A percentile compares a stretch with the other conserved stretches of the same genome.
Conservation (phyloP, 2,888 invertebrate genomes). For the Branchellion lobata region DNA sequence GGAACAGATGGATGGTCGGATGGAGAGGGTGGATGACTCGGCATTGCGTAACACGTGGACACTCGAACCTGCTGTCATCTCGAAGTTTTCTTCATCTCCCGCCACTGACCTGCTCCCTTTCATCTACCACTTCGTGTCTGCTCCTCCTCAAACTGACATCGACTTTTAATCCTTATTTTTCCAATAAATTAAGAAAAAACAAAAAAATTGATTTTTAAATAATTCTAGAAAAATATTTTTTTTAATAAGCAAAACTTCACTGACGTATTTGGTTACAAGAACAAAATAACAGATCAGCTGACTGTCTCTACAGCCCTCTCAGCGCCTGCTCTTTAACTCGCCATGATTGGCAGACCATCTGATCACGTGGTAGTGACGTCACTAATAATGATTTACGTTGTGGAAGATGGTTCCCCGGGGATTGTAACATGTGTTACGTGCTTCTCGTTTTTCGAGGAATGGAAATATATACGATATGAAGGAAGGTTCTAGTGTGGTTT, state of each 20-base stretch:
- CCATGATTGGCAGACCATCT: conserved; percentile 16
- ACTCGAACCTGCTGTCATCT: neutral
- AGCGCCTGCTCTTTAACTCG: conserved; percentile 6
- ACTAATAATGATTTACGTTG: conserved; percentile 41
- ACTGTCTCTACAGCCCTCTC: neutral
- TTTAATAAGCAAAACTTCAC: neutral
- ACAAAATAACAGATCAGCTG: no score
- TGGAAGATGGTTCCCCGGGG: conserved; percentile 23
- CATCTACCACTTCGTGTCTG: neutral
- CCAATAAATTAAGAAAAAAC: neutral
- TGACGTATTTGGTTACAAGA: no score
- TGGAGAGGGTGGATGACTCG: neutral
- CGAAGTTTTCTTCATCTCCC: neutral
- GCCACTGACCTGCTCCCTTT: neutral
- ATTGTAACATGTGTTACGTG: conserved; percentile 10
- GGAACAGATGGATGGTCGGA: neutral
- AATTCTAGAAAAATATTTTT: neutral
- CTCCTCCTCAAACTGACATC: neutral
- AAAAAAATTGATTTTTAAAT: neutral
- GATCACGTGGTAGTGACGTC: conserved; percentile 41
- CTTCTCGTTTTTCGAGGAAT: neutral
- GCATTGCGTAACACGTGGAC: neutral
- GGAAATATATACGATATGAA: no score
- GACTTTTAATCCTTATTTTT: neutral
- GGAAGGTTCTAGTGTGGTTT: no score